Evolutionary conservation across 2,113 vertebrate genomes (phyloP).

Genomic region (Sprattus sprattus): DNA sequence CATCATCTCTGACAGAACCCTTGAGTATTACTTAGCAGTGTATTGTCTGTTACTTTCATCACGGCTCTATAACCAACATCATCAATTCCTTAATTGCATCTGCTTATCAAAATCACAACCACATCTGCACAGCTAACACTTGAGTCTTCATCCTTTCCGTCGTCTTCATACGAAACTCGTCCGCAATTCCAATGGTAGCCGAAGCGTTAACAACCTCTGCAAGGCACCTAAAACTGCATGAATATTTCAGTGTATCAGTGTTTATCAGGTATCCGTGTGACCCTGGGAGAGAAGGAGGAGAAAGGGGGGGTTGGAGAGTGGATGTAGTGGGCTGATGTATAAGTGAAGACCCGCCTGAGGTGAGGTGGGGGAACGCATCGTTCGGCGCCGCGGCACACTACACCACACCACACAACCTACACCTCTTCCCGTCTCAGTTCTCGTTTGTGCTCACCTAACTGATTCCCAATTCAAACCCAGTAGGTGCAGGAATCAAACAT

Average conservation of each 20-base stretch:
- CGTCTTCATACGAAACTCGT: not conserved
- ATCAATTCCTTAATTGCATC: conserved; percentile 18
- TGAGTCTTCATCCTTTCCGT: not conserved
- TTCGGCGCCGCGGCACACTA: not conserved
- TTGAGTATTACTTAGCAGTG: not conserved
- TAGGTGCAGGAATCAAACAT: conserved; percentile 26
- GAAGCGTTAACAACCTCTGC: conserved; percentile 65
- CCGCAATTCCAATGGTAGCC: conserved; percentile 33
- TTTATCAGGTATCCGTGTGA: conserved; percentile 68
- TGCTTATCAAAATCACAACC: not conserved
- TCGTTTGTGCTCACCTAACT: conserved; percentile 31
- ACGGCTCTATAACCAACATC: not conserved
- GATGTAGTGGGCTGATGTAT: conserved; percentile 71
- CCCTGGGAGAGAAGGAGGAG: conserved; percentile 62
- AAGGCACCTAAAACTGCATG: conserved; percentile 64
- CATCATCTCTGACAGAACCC: no score
- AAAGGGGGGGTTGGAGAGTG: conserved; percentile 62
- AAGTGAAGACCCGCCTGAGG: conserved; percentile 67
- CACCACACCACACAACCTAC: not conserved
- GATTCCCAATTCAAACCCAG: conserved; percentile 40
- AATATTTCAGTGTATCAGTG: conserved; percentile 76
- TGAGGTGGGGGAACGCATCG: conserved; percentile 59
- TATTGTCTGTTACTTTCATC: not conserved
- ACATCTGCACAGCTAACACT: not conserved
- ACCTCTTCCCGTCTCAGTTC: conserved; percentile 1